Conservation (phyloP, 1,140 invertebrate genomes). For the Trachymyrmex cornetzi region DNA sequence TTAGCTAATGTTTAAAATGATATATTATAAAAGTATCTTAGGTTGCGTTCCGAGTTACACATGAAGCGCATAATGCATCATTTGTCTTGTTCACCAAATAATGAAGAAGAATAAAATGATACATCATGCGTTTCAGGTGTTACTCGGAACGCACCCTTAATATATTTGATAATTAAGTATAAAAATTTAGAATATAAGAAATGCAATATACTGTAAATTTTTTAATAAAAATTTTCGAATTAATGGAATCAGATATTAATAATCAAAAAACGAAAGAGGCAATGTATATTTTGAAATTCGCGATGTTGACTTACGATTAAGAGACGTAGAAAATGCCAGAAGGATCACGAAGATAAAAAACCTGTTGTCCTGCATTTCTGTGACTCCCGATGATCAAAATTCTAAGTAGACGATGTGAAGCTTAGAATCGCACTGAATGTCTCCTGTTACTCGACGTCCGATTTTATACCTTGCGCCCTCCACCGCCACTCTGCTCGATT, state of each 20-base stretch:
- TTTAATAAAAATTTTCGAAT: neutral
- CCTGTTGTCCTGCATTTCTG: slow-evolving; percentile 72
- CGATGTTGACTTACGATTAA: slow-evolving; percentile 75
- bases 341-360: slow-evolving; percentile 69
- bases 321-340: slow-evolving; percentile 72
- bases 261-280: neutral
- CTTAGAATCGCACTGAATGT: slow-evolving; percentile 73
- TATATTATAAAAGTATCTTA: neutral
- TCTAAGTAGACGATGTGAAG: slow-evolving; percentile 57
- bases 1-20: neutral
- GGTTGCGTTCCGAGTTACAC: too few species aligned
- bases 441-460: slow-evolving; percentile 69
- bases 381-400: slow-evolving; percentile 22
- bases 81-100: too few species aligned
- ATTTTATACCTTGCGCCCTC: slow-evolving; percentile 80
- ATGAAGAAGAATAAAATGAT: too few species aligned
- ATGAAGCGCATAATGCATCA: too few species aligned
- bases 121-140: too few species aligned
- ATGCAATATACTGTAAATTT: neutral
- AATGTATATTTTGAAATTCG: neutral
- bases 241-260: neutral
- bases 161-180: neutral
- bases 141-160: neutral
- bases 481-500: slow-evolving; percentile 35
- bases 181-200: slow-evolving; percentile 1